Evolutionary conservation across 2,888 invertebrate genomes (phyloP).

Genomic region (Cryptops parisi): DNA sequence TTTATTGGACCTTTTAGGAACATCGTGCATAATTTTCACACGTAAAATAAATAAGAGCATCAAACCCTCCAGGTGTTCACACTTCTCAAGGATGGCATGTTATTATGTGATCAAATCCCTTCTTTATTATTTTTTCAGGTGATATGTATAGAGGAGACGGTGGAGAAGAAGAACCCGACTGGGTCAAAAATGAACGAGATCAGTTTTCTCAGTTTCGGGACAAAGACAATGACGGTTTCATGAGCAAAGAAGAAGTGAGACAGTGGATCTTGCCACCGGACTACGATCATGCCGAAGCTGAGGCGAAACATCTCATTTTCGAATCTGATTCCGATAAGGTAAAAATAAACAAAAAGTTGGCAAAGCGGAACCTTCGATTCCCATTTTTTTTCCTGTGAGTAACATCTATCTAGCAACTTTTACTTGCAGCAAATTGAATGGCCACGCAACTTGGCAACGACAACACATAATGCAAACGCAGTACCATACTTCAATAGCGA

Average conservation of each 20-base stretch:
- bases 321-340: constrained; percentile 79
- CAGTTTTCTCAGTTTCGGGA: constrained; percentile 71
- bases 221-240: constrained; percentile 65
- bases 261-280: constrained; percentile 91
- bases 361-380: not conserved
- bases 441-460: too few relatives aligned
- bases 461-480: too few relatives aligned
- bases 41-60: not conserved
- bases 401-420: too few relatives aligned
- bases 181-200: constrained; percentile 87
- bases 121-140: constrained; percentile 30
- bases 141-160: constrained; percentile 76
- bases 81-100: too few relatives aligned
- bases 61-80: too few relatives aligned
- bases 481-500: too few relatives aligned
- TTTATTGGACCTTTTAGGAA: too few relatives aligned
- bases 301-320: constrained; percentile 85
- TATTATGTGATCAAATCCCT: too few relatives aligned
- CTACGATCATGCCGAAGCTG: constrained; percentile 94
- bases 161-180: constrained; percentile 71
- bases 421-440: too few relatives aligned
- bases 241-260: constrained; percentile 70
- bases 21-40: too few relatives aligned
- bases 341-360: constrained; percentile 20
- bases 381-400: constrained; percentile 4